Conservation (phyloP, 2,888 invertebrate genomes). For the Scrobipalpa atriplicella region DNA sequence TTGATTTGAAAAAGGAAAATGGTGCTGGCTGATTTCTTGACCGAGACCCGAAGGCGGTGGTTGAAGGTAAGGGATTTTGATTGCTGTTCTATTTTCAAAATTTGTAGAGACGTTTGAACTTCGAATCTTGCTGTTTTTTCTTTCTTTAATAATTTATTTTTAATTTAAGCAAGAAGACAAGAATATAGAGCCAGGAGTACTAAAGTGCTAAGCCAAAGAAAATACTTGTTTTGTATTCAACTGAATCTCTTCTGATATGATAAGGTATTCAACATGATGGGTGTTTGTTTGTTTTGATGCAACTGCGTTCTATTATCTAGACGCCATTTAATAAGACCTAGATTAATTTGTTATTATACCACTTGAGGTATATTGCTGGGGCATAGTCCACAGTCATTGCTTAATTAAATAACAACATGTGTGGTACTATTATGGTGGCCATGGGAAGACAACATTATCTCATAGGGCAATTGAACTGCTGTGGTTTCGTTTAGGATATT, state of each 20-base stretch:
- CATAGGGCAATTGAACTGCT: neutral
- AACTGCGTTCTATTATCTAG: neutral
- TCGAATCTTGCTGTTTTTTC: neutral
- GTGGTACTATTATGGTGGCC: neutral
- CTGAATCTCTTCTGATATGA: neutral
- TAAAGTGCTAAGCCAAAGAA: neutral
- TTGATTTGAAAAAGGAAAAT: constrained; percentile 45
- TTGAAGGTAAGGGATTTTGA: constrained; percentile 63
- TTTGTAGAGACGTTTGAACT: neutral
- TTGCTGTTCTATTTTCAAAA: neutral
- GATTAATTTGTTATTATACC: neutral
- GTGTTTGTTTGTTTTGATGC: neutral
- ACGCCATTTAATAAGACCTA: neutral
- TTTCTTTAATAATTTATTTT: neutral
- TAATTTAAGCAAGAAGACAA: neutral
- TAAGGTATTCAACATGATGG: neutral
- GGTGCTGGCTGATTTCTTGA: constrained; percentile 75
- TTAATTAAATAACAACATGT: neutral
- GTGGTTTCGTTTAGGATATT: too few relatives aligned
- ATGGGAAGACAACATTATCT: neutral
- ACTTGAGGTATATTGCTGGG: neutral
- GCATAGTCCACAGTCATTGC: neutral
- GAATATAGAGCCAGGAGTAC: neutral
- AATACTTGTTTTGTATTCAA: neutral
- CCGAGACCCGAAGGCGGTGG: constrained; percentile 75